Conservation (phyloP, 2,797 vertebrate species). For the Lindbergichthys nudifrons region DNA sequence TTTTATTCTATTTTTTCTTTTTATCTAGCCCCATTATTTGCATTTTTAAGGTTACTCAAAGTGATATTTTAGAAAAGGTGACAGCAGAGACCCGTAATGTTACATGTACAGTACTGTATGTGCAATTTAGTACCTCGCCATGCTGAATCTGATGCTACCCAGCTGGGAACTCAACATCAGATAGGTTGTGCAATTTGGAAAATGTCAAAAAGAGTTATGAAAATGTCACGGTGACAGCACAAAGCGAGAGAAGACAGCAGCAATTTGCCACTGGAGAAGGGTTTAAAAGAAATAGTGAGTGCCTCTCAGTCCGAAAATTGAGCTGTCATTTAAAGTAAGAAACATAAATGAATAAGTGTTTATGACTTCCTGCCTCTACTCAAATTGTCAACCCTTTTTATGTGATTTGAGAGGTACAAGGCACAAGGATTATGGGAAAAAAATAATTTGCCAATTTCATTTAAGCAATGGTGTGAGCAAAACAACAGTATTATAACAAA, state of each 20-base stretch:
- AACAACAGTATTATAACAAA: neutral
- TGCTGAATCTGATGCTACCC: slow-evolving; percentile 34
- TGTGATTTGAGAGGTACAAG: neutral
- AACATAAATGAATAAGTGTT: slow-evolving; percentile 8
- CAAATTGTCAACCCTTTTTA: neutral
- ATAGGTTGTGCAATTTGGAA: slow-evolving; percentile 53
- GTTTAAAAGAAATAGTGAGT: slow-evolving; percentile 5
- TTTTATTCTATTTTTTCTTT: neutral
- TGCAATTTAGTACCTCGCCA: slow-evolving; percentile 15
- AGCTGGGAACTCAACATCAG: slow-evolving; percentile 37
- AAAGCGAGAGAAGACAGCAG: slow-evolving; percentile 10
- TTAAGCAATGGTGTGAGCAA: neutral
- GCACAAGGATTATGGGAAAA: neutral
- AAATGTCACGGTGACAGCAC: slow-evolving; percentile 62
- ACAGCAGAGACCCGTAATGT: slow-evolving; percentile 6
- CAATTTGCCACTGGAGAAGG: slow-evolving; percentile 22
- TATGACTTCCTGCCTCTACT: neutral
- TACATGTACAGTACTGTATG: slow-evolving; percentile 9
- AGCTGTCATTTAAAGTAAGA: slow-evolving; percentile 10
- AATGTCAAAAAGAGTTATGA: slow-evolving; percentile 57
- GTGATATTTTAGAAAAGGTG: slow-evolving; percentile 15
- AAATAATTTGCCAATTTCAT: neutral
- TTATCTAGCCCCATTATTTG: slow-evolving; percentile 21
- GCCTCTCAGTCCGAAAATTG: slow-evolving; percentile 16
- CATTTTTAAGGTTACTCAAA: slow-evolving; percentile 34